phyloP scores from a whole-genome alignment of 1,140 invertebrate genomes.

The Drosophila gunungcola region DNA sequence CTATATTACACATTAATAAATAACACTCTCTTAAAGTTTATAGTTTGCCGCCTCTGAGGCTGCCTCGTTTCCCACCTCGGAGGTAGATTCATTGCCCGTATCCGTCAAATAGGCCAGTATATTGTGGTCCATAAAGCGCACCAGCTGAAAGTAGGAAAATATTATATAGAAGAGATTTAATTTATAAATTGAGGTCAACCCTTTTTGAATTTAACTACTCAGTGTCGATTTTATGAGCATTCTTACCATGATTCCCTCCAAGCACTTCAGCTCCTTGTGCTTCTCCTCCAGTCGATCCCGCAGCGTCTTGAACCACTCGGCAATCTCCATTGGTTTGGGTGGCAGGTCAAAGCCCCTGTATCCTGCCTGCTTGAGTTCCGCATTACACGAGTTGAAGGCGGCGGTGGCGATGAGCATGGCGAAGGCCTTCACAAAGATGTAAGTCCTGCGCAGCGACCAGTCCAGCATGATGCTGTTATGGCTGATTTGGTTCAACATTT shows the following conservation, averaged over 20 bases:
- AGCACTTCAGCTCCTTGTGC: slow-evolving; percentile 25
- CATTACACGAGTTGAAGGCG: slow-evolving; percentile 38
- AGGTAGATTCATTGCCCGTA: slow-evolving; percentile 39
- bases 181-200: too few species aligned
- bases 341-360: slow-evolving; percentile 63
- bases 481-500: slow-evolving; percentile 51
- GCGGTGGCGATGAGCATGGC: slow-evolving; percentile 44
- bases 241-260: slow-evolving; percentile 32
- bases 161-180: too few species aligned
- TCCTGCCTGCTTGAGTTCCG: slow-evolving; percentile 43
- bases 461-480: slow-evolving; percentile 35
- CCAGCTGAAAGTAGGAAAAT: slow-evolving; percentile 24
- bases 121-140: slow-evolving; percentile 59
- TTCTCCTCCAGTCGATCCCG: slow-evolving; percentile 50
- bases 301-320: slow-evolving; percentile 50
- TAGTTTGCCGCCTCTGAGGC: slow-evolving; percentile 48
- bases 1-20: slow-evolving; percentile 16
- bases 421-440: slow-evolving; percentile 47
- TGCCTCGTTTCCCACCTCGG: slow-evolving; percentile 47
- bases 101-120: slow-evolving; percentile 46
- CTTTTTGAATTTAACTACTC: too few species aligned
- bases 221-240: too few species aligned
- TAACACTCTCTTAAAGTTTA: slow-evolving; percentile 4
- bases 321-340: slow-evolving; percentile 3
- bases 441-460: slow-evolving; percentile 47